A percentile compares a stretch with the other conserved stretches of the same genome.
Evolutionary conservation across 2,888 invertebrate genomes (phyloP).

Genomic region (Creontiades dilutus): DNA sequence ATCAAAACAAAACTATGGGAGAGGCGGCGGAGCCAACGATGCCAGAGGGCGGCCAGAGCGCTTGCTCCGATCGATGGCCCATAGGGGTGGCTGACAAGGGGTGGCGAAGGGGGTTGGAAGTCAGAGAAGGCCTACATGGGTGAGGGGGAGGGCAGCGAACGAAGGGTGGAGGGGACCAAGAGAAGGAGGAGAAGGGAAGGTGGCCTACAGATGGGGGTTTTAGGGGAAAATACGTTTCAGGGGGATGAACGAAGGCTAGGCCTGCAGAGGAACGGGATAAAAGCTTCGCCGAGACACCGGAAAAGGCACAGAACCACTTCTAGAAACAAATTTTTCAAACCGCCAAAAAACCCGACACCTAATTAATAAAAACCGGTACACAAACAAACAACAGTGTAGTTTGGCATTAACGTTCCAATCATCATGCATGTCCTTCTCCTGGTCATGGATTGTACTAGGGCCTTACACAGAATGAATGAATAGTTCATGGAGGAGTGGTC

Average conservation of each 20-base stretch:
- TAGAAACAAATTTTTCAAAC: too few species aligned
- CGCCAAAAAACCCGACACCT: too few species aligned
- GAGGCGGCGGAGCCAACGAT: conserved; percentile 50
- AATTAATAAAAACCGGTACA: too few species aligned
- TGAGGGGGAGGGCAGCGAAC: neutral
- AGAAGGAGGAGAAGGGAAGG: neutral
- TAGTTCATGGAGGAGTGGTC: too few species aligned
- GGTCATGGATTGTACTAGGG: too few species aligned
- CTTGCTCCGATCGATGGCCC: conserved; percentile 45
- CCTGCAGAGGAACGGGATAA: neutral
- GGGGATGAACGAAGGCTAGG: conserved; percentile 9
- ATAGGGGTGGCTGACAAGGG: neutral
- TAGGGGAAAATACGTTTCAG: conserved; percentile 23
- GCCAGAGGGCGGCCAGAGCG: conserved; percentile 45
- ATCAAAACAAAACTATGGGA: conserved; percentile 70
- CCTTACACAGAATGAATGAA: too few species aligned
- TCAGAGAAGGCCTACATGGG: conserved; percentile 8
- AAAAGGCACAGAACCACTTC: too few species aligned
- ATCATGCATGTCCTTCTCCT: too few species aligned
- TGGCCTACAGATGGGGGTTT: conserved; percentile 20
- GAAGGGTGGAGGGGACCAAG: neutral
- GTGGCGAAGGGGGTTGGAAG: neutral
- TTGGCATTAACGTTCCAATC: too few species aligned
- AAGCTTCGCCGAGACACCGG: too few species aligned
- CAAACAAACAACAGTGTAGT: too few species aligned